Base-by-base conservation (phyloP, 2,797 vertebrate genomes). In the Steatocranus sp. region DNA sequence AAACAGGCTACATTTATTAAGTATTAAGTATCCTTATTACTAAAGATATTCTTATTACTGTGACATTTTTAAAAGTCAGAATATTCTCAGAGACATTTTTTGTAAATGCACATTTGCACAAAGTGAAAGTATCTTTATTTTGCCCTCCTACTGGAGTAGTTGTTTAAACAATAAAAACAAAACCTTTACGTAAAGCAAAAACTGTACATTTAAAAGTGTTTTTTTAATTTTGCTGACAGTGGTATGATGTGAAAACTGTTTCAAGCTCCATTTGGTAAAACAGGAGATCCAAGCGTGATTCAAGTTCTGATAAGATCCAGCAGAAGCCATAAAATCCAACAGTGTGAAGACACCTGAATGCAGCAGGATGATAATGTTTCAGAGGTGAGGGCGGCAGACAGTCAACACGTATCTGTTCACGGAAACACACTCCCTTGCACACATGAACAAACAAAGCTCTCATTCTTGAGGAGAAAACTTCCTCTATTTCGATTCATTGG, bases 381-480 rank as follows among this genome's bases (percentile, higher is more conserved):
- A 81, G 25, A 63, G 25, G 61, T 68, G 63, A 76, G 78, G 8
- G 68, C 56, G 17, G 6, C 58, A 38, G 66, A 83, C 48, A 63
- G 73, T 68, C 41, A 34, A 41, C 83, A 48, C 15, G 34, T 66
- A 74, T 73, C 68, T 73, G 68, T 73, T 73, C 43, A 63, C 66
- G 30, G 66, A 83, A 58, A 80, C 68, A 53, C 78, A 76, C 82
- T 76, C 78, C 53, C 76, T 78, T 54, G 58, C 46, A 80, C 74
- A 11, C 14, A 77, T 23, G 54, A 34, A 78, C 66, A 83, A 23
- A 91, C 89, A 90, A 90, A 85, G 89, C 76, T 79, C 48, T 88
- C 85, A 86, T 91, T 91, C 88, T 91, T 85, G 3, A 61, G 70
- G 58, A 83, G 61, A 79, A 80, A 61, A 80, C 58, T 80, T 88